Percentiles rank a stretch among this genome's conserved stretches.
These are phyloP conservation scores for Tringa solitaria DNA, from an alignment of 2,113 vertebrate species.

Conservation along the genomic window DNA sequence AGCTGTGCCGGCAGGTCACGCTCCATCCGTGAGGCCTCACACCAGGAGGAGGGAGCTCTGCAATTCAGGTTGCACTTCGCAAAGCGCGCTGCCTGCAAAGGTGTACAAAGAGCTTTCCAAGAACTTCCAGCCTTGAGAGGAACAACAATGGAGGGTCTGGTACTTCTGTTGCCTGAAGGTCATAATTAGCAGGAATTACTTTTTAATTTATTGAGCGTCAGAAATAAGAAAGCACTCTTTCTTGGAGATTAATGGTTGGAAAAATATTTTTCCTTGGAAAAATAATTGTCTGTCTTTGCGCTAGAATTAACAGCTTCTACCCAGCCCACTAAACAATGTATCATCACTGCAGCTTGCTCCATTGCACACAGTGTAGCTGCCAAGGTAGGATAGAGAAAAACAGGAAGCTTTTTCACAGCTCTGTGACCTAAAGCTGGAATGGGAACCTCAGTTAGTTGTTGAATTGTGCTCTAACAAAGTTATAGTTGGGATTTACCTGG, in stretches of 20 bases:
- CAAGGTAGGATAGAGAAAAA: neutral
- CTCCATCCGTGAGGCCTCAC: accelerated
- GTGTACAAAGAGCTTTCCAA: neutral
- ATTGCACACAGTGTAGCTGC: neutral
- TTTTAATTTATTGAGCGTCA: neutral
- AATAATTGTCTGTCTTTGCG: neutral
- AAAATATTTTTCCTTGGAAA: neutral
- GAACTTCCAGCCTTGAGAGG: neutral
- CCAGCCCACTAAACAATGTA: neutral
- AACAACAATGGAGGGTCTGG: neutral
- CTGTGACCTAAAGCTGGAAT: neutral
- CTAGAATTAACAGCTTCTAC: neutral
- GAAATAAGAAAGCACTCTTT: neutral
- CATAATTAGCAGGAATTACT: neutral
- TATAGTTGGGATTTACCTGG: neutral
- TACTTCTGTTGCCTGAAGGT: neutral
- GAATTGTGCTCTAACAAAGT: neutral
- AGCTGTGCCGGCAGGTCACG: neutral
- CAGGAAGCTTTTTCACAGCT: neutral
- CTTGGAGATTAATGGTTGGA: neutral
- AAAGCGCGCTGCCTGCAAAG: neutral
- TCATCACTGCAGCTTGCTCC: neutral
- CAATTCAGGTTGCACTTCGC: neutral
- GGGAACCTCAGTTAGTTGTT: neutral
- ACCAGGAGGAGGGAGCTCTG: neutral